Conservation (phyloP, 2,113 vertebrate genomes). For the Eulemur rufifrons region DNA sequence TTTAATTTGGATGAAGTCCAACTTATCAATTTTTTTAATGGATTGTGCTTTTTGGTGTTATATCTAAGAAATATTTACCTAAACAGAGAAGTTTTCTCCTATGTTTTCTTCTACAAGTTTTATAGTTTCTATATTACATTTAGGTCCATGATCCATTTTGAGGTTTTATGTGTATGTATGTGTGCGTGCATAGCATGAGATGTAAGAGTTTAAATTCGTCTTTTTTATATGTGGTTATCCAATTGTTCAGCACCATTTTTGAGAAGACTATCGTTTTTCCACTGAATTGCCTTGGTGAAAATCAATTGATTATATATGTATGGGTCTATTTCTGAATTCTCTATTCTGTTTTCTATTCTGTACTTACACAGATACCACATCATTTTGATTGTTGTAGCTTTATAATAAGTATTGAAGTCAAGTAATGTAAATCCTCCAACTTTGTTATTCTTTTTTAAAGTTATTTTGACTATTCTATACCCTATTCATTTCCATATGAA, state of each 20-base stretch:
- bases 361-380: background rate
- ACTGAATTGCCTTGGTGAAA: background rate
- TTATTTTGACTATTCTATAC: background rate
- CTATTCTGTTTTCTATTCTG: background rate
- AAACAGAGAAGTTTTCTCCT: background rate
- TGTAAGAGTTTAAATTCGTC: background rate
- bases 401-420: background rate
- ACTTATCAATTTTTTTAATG: background rate
- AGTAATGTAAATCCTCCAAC: background rate
- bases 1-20: background rate
- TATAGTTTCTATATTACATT: background rate
- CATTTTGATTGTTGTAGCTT: background rate
- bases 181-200: background rate
- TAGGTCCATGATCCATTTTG: background rate
- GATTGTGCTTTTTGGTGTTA: background rate
- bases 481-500: background rate
- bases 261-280: background rate
- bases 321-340: background rate
- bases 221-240: background rate
- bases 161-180: background rate
- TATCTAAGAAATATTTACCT: background rate
- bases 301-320: background rate
- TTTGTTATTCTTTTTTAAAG: background rate
- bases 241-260: background rate
- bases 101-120: background rate